Percentiles rank a stretch among this genome's conserved stretches.
Evolutionary conservation across 2,888 invertebrate species (phyloP).

Genomic region (Thereva unica): DNA sequence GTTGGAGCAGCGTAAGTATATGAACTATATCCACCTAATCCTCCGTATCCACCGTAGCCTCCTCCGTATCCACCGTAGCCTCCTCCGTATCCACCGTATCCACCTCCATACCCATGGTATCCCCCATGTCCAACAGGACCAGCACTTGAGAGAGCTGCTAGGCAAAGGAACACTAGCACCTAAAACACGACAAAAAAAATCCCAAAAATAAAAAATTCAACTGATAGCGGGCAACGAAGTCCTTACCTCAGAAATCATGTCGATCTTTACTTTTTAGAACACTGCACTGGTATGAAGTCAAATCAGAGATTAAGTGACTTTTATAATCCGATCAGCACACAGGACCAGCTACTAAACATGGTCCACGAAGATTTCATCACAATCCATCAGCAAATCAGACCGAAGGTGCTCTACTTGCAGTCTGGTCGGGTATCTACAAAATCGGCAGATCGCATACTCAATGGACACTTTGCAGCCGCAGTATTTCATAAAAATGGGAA

Average conservation of each 20-base stretch:
- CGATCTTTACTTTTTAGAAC: slow-evolving; percentile 55
- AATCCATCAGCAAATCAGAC: slow-evolving; percentile 23
- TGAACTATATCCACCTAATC: slow-evolving; percentile 31
- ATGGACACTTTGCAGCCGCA: not conserved
- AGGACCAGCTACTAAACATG: slow-evolving; percentile 38
- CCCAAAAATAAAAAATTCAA: slow-evolving; percentile 6
- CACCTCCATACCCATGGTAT: slow-evolving; percentile 45
- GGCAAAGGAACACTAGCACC: slow-evolving; percentile 51
- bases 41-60: slow-evolving; percentile 6
- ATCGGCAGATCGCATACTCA: slow-evolving; percentile 13
- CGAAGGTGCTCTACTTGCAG: slow-evolving; percentile 1
- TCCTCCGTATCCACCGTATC: slow-evolving; percentile 25
- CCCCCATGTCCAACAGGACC: slow-evolving; percentile 47
- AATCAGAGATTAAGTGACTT: slow-evolving; percentile 53
- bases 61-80: slow-evolving; percentile 13
- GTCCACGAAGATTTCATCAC: slow-evolving; percentile 35
- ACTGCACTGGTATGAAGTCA: slow-evolving; percentile 56
- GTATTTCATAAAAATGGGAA: slow-evolving; percentile 10
- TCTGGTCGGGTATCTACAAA: slow-evolving; percentile 21
- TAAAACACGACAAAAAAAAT: slow-evolving; percentile 39
- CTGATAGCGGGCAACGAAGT: not conserved
- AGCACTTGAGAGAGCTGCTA: slow-evolving; percentile 49
- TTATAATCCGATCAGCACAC: slow-evolving; percentile 48
- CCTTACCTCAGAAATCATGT: slow-evolving; percentile 56
- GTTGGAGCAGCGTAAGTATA: slow-evolving; percentile 22